phyloP scores from a whole-genome alignment of 2,797 vertebrate genomes.

The Borostomias antarcticus region DNA sequence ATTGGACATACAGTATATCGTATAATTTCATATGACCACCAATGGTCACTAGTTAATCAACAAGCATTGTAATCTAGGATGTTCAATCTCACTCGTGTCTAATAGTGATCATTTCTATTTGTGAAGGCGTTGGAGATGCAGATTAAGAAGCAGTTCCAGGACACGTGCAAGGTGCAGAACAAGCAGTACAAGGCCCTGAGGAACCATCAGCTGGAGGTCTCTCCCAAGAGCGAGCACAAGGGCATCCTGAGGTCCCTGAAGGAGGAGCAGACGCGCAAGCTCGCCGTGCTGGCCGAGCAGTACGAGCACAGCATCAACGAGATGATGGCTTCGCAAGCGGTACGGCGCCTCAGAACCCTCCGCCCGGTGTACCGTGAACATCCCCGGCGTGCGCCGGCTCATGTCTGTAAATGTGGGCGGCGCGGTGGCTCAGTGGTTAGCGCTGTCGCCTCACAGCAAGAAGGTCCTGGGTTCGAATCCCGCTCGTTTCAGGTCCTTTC shows the following conservation, averaged over 20 bases:
- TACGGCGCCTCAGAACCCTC: slow-evolving; percentile 64
- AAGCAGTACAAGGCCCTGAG: slow-evolving; percentile 99
- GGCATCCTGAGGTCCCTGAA: slow-evolving; percentile 88
- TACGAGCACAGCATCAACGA: slow-evolving; percentile 99
- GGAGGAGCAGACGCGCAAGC: slow-evolving; percentile 92
- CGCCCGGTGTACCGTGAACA: not conserved
- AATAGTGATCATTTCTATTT: too few relatives aligned
- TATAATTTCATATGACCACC: too few relatives aligned
- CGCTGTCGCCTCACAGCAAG: too few relatives aligned
- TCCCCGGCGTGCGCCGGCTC: not conserved
- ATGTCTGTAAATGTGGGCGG: not conserved
- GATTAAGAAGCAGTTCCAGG: slow-evolving; percentile 99
- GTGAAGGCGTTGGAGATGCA: slow-evolving; percentile 90
- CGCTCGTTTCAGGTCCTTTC: too few relatives aligned
- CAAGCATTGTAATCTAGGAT: too few relatives aligned
- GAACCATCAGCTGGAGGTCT: slow-evolving; percentile 99
- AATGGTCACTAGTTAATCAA: too few relatives aligned
- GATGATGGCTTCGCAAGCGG: slow-evolving; percentile 99
- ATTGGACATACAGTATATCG: too few relatives aligned
- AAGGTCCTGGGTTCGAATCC: too few relatives aligned
- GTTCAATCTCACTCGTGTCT: too few relatives aligned
- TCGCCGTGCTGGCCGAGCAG: slow-evolving; percentile 90
- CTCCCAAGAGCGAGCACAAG: slow-evolving; percentile 97
- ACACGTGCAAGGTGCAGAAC: slow-evolving; percentile 99
- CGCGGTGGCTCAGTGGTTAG: too few relatives aligned